A percentile compares a stretch with the other conserved stretches of the same genome.
Evolutionary conservation across 2,888 invertebrate genomes (phyloP).

Genomic region (Rhimphoctona megacephalus): DNA sequence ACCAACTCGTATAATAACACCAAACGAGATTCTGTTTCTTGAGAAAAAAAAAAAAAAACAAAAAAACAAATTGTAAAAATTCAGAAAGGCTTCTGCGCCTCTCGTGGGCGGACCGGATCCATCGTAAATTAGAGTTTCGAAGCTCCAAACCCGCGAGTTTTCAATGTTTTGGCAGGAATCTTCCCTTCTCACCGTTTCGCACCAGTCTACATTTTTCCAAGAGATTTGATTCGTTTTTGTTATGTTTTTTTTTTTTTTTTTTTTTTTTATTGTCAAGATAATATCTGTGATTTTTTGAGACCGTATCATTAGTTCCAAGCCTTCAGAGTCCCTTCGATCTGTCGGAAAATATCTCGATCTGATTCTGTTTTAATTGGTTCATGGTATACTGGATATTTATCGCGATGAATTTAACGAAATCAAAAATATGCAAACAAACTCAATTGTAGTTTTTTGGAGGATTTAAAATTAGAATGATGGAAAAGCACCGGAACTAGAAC

Average conservation of each 20-base stretch:
- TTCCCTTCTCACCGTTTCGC: slow-evolving; percentile 19
- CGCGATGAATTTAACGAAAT: background rate
- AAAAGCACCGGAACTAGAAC: background rate
- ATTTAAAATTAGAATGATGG: background rate
- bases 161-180: slow-evolving; percentile 76
- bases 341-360: slow-evolving; percentile 1
- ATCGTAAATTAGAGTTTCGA: slow-evolving; percentile 78
- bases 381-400: background rate
- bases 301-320: background rate
- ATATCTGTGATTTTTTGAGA: slow-evolving; percentile 8
- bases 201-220: slow-evolving; percentile 27
- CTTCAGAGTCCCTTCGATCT: background rate
- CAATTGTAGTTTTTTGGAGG: background rate
- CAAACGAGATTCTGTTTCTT: slow-evolving; percentile 54
- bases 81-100: slow-evolving; percentile 42
- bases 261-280: background rate
- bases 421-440: background rate
- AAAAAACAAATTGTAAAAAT: slow-evolving; percentile 5
- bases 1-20: slow-evolving; percentile 49
- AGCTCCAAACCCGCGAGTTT: slow-evolving; percentile 79
- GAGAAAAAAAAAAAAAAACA: slow-evolving; percentile 15
- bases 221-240: background rate
- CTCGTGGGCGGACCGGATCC: slow-evolving; percentile 81
- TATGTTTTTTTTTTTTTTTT: background rate
- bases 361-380: background rate